Percentiles rank a stretch among this genome's conserved stretches.
phyloP scores from a whole-genome alignment of 2,888 invertebrate species.

The Drosophila meridiana region DNA sequence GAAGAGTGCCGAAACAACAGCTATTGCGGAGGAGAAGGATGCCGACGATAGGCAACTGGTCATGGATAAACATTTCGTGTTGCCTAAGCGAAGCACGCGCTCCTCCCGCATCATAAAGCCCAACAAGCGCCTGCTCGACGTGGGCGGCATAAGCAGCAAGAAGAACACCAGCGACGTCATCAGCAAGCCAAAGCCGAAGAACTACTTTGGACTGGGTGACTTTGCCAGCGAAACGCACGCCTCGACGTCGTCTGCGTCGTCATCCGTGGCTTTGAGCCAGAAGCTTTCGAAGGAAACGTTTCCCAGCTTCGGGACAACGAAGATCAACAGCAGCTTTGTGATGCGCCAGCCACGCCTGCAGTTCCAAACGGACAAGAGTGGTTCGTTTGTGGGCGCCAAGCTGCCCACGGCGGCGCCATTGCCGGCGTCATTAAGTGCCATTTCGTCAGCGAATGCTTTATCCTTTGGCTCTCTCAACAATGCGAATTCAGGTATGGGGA shows the following conservation, averaged over 20 bases:
- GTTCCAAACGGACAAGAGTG: conserved; percentile 73
- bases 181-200: conserved; percentile 63
- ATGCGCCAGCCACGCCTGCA: conserved; percentile 83
- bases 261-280: conserved; percentile 15
- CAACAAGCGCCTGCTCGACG: conserved; percentile 93
- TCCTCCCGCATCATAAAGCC: conserved; percentile 95
- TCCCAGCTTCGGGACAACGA: conserved; percentile 52
- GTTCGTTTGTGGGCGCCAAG: conserved; percentile 37
- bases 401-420: conserved; percentile 32
- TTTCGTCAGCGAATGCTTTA: conserved; percentile 40
- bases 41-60: conserved; percentile 70
- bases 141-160: conserved; percentile 86
- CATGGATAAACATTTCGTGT: conserved; percentile 87
- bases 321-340: conserved; percentile 75
- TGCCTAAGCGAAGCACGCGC: conserved; percentile 93
- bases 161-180: conserved; percentile 42
- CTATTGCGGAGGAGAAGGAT: conserved; percentile 41
- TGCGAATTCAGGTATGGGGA: conserved; percentile 28
- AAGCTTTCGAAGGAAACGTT: conserved; percentile 41
- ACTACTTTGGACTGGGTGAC: conserved; percentile 76
- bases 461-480: conserved; percentile 55
- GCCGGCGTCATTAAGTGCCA: conserved; percentile 59
- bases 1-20: conserved; percentile 46
- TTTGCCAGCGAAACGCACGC: conserved; percentile 30
- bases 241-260: conserved; percentile 14